Conservation (phyloP, 1,140 invertebrate genomes). For the Ceratina japonica region DNA sequence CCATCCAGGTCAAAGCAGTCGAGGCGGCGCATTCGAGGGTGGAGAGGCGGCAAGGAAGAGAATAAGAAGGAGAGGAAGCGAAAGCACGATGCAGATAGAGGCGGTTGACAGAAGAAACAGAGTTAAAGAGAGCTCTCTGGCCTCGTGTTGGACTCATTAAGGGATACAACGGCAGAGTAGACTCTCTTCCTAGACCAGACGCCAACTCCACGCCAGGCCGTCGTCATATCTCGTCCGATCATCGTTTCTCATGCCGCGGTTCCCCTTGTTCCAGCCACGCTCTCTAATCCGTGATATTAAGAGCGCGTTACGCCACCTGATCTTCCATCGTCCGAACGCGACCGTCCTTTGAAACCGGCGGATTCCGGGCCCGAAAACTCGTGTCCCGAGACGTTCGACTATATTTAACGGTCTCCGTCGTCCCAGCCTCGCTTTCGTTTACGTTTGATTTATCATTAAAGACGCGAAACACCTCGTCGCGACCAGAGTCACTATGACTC, state of each 20-base stretch:
- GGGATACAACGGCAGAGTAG: conserved; percentile 69
- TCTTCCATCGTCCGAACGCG: conserved; percentile 14
- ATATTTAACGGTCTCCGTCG: neutral
- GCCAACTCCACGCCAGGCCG: conserved; percentile 68
- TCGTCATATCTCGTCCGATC: conserved; percentile 70
- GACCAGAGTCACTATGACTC: too few species aligned
- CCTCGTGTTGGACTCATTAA: conserved; percentile 73
- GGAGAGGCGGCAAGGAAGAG: conserved; percentile 43
- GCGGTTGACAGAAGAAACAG: conserved; percentile 67
- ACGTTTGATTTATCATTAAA: too few species aligned
- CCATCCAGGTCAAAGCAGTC: conserved; percentile 75
- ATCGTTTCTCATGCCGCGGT: conserved; percentile 68
- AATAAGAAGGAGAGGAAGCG: conserved; percentile 28
- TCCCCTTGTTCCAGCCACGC: conserved; percentile 50
- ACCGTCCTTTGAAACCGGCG: neutral
- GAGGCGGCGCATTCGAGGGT: conserved; percentile 55
- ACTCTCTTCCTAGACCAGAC: conserved; percentile 69
- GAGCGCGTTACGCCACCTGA: conserved; percentile 12
- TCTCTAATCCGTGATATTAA: conserved; percentile 52
- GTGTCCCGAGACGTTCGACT: neutral
- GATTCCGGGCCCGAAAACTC: neutral
- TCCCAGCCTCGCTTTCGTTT: too few species aligned
- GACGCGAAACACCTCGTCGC: too few species aligned
- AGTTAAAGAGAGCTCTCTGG: conserved; percentile 68
- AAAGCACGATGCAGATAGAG: conserved; percentile 59